phyloP scores from a whole-genome alignment of 64 coral and sea anemone genomes.

The Montipora efflorescens region DNA sequence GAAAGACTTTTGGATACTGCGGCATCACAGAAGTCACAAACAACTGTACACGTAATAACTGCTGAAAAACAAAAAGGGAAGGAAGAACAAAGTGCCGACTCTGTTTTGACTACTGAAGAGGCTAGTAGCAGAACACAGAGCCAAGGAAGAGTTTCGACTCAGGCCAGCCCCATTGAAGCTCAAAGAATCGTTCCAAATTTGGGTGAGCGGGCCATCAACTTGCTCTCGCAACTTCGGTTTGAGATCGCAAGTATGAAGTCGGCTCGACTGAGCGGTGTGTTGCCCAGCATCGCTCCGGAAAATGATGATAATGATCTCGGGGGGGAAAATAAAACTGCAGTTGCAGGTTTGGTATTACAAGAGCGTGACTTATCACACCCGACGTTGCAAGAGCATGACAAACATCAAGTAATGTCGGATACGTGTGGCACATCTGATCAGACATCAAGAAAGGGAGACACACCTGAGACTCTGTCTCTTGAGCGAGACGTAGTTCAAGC shows the following conservation, averaged over 20 bases:
- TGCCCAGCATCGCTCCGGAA: not conserved
- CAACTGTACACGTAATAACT: not conserved
- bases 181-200: not conserved
- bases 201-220: slow-evolving; percentile 34
- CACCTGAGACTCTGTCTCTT: not conserved
- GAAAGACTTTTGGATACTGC: not conserved
- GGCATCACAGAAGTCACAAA: not conserved
- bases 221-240: slow-evolving; percentile 40
- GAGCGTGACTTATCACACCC: not conserved
- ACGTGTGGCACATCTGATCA: not conserved
- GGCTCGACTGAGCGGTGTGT: slow-evolving; percentile 22
- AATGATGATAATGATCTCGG: not conserved
- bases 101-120: not conserved
- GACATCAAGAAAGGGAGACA: not conserved
- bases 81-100: not conserved
- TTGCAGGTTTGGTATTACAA: not conserved
- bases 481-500: not conserved
- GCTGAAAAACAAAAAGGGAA: not conserved
- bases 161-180: not conserved
- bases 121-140: not conserved
- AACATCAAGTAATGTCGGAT: not conserved
- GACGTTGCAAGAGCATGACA: not conserved
- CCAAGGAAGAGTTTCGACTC: not conserved
- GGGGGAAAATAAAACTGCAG: not conserved
- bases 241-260: slow-evolving; percentile 68